phyloP scores from a whole-genome alignment of 2,888 invertebrate genomes.

The Dendrolimus houi region DNA sequence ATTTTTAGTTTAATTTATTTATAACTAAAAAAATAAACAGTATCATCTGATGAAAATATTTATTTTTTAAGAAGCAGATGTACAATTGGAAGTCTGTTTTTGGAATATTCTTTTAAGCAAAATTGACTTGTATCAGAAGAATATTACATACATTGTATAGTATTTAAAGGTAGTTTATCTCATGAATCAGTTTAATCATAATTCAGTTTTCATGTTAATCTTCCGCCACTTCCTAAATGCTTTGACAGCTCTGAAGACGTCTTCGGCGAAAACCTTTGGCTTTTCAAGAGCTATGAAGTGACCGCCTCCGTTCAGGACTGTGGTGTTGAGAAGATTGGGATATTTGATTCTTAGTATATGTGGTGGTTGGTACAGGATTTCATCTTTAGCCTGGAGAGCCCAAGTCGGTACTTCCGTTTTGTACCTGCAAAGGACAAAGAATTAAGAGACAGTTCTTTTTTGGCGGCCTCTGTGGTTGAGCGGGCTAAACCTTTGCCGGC shows the following conservation, averaged over 20 bases:
- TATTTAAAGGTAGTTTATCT: too few relatives aligned
- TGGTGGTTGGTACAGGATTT: conserved; percentile 77
- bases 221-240: conserved; percentile 32
- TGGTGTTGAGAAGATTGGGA: conserved; percentile 79
- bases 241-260: conserved; percentile 70
- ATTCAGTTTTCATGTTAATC: conserved; percentile 29
- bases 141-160: too few relatives aligned
- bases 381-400: conserved; percentile 82
- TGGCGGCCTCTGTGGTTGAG: too few relatives aligned
- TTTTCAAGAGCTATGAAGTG: conserved; percentile 90
- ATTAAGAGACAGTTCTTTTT: too few relatives aligned
- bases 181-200: conserved; percentile 16
- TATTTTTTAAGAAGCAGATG: too few relatives aligned
- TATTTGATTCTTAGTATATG: conserved; percentile 74
- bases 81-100: too few relatives aligned
- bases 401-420: conserved; percentile 76
- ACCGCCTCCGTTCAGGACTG: conserved; percentile 81
- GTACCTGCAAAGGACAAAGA: conserved; percentile 16
- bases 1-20: too few relatives aligned
- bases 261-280: conserved; percentile 80
- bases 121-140: too few relatives aligned
- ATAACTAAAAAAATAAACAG: too few relatives aligned
- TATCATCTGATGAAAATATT: too few relatives aligned
- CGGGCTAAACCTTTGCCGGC: too few relatives aligned
- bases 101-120: too few relatives aligned